Base-by-base conservation (phyloP, 1,140 invertebrate genomes). In the Hylyphantes graminicola region DNA sequence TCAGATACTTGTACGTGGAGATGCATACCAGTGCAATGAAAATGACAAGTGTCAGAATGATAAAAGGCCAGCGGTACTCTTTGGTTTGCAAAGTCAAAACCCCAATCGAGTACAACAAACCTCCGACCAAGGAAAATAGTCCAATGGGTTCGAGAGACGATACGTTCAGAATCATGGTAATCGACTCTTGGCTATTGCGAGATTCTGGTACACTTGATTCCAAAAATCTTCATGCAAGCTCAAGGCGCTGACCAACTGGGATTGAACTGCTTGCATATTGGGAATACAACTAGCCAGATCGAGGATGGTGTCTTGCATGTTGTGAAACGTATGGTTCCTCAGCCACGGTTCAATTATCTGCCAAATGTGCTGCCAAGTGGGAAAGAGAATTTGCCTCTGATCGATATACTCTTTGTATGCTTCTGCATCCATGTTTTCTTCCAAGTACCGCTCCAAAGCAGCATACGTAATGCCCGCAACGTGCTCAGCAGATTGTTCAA, bases 141-240 rank as follows among this genome's bases (percentile, higher is more conserved):
- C 74, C 74, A 50, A 50, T 50, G 1, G 74, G 57, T 63, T 76
- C 74, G 17, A 76, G 53, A 8, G n/a, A 10, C 7, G 35, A 61
- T n/a, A 63, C 35, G 9, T 63, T 51, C 13, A 76, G 12, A 19
- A 63, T 76, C 13, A n/a, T 6, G 13, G 35, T 51, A 61, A 19
- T 50, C 74, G 55, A 11, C 11, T 57, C 53, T 76, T 76, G 21
- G 74, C 21, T n/a, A 63, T 9, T 2, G 12, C 12, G 35, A 76
- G 50, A n/a, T 64, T 76, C 63, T 76, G 35, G 21, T 63, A 76
- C 13, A 76, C 59, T 76, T 76, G 59, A 76, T 76, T 76, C 74
- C 74, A 76, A 63, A 76, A 76, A 9, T 15, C 21, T n/a, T 76
- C 74, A 50, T 76, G 74, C 15, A 63, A 0, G 15, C 12, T 13